Evolutionary conservation across 2,113 vertebrate species (phyloP).

Genomic region (Silurus meridionalis): DNA sequence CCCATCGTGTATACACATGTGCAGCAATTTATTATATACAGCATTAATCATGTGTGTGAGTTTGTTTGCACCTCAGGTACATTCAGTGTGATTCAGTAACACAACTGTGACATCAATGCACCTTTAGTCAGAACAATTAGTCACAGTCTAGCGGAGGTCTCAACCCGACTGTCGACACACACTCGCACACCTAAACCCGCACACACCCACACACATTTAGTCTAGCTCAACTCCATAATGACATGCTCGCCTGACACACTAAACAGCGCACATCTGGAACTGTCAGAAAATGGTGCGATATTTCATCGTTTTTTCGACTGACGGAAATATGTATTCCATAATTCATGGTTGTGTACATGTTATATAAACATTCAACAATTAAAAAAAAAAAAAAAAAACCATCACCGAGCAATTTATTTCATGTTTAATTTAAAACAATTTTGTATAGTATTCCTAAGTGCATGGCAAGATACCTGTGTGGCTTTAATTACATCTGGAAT

Average conservation of each 20-base stretch:
- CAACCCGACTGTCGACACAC: conserved; percentile 21
- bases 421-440: neutral
- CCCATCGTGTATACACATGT: neutral
- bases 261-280: conserved; percentile 2
- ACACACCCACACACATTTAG: conserved; percentile 3
- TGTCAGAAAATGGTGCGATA: neutral
- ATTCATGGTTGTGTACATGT: neutral
- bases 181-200: conserved; percentile 16
- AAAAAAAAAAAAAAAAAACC: neutral
- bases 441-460: too few relatives aligned
- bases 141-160: conserved; percentile 36
- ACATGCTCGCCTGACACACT: neutral
- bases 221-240: neutral
- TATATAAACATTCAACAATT: neutral
- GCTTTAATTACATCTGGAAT: conserved; percentile 15
- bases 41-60: neutral
- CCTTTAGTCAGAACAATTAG: conserved; percentile 44
- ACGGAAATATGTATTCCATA: neutral
- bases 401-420: too few relatives aligned
- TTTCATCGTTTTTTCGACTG: neutral
- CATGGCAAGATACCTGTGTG: neutral
- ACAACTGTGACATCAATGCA: conserved; percentile 4
- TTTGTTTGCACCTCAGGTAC: conserved; percentile 61
- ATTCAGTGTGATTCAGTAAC: conserved; percentile 37
- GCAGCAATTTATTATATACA: neutral